Conservation (phyloP, 2,113 vertebrate species). For the Perca schrenkii region DNA sequence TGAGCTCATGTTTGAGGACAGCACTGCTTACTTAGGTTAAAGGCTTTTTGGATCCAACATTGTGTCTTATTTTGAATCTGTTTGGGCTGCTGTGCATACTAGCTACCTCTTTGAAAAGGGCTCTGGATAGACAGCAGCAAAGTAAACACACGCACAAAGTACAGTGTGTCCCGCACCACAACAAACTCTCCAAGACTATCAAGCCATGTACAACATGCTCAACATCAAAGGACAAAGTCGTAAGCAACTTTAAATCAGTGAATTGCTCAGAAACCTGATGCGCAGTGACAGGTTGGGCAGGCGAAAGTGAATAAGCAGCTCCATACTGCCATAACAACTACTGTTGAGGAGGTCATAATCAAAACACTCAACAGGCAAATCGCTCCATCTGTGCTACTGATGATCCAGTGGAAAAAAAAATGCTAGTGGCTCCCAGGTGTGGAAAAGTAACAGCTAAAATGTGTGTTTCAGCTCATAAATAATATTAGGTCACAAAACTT, state of each 20-base stretch:
- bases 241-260: slow-evolving; percentile 34
- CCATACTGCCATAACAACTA: slow-evolving; percentile 34
- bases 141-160: slow-evolving; percentile 67
- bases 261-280: slow-evolving; percentile 41
- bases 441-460: slow-evolving; percentile 16
- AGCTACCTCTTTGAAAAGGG: slow-evolving; percentile 51
- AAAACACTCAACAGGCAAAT: slow-evolving; percentile 42
- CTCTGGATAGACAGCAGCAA: slow-evolving; percentile 59
- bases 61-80: slow-evolving; percentile 52
- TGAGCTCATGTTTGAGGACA: slow-evolving; percentile 60
- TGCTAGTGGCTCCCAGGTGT: slow-evolving; percentile 49
- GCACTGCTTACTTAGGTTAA: slow-evolving; percentile 46
- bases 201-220: slow-evolving; percentile 49
- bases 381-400: slow-evolving; percentile 53
- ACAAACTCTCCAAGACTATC: slow-evolving; percentile 56
- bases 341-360: slow-evolving; percentile 34
- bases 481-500: slow-evolving; percentile 49
- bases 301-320: slow-evolving; percentile 38
- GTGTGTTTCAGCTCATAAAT: slow-evolving; percentile 30
- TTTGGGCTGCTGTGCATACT: slow-evolving; percentile 62
- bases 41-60: slow-evolving; percentile 48
- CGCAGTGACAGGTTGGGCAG: slow-evolving; percentile 31
- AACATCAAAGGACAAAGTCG: slow-evolving; percentile 48
- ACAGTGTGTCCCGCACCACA: slow-evolving; percentile 54
- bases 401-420: slow-evolving; percentile 50